A percentile compares a stretch with the other conserved stretches of the same genome.
phyloP scores from a whole-genome alignment of 2,888 invertebrate species.

The Mythimna ferrago region DNA sequence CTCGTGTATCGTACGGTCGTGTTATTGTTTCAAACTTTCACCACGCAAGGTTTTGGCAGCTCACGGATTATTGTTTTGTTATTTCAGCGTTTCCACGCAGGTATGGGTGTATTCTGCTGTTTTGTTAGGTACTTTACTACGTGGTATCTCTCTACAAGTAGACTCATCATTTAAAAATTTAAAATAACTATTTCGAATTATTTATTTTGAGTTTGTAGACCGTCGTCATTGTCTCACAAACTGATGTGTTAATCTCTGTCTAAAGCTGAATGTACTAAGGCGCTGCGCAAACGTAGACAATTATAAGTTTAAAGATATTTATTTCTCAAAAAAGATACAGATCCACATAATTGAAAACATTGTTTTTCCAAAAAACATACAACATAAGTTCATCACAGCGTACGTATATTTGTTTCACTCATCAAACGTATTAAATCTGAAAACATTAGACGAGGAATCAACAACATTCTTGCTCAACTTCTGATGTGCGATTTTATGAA shows the following conservation, averaged over 20 bases:
- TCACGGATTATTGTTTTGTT: slow-evolving; percentile 4
- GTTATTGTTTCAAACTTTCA: slow-evolving; percentile 20
- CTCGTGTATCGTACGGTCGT: neutral
- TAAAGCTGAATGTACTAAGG: neutral
- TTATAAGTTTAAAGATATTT: too few species aligned
- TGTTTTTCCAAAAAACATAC: too few species aligned
- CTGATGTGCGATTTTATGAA: too few species aligned
- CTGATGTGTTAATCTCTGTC: too few species aligned
- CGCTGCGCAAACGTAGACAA: too few species aligned
- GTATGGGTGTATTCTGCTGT: neutral
- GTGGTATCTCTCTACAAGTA: neutral
- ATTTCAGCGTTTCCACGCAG: neutral
- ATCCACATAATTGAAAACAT: too few species aligned
- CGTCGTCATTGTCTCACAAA: neutral
- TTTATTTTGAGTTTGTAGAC: neutral
- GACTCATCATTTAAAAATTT: neutral
- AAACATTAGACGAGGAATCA: too few species aligned
- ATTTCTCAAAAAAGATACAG: too few species aligned
- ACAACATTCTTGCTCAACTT: too few species aligned
- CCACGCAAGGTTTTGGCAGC: neutral
- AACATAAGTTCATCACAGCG: too few species aligned
- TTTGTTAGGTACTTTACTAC: neutral
- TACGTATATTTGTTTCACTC: too few species aligned
- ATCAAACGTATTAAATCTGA: too few species aligned
- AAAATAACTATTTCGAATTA: neutral